Percentiles rank a stretch among this genome's conserved stretches.
Conservation (phyloP, 1,140 invertebrate species). For the Conus ventricosus region DNA sequence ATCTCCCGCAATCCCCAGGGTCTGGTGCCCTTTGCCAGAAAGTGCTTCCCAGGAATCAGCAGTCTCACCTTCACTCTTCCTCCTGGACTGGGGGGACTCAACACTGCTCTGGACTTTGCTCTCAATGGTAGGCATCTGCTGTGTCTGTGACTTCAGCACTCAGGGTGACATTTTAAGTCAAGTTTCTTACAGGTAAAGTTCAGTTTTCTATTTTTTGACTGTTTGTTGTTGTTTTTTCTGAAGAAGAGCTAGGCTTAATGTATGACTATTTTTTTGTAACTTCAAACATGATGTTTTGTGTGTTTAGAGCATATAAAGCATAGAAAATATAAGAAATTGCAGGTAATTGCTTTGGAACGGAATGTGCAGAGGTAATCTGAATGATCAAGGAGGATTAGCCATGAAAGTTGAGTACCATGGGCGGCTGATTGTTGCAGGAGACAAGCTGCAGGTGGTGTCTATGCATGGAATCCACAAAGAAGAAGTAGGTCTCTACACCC, state of each 20-base stretch:
- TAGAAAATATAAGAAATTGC: no score
- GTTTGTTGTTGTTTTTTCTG: background rate
- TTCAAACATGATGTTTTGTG: no score
- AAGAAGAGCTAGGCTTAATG: no score
- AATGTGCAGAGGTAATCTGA: no score
- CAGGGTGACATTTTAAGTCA: background rate
- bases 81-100: constrained; percentile 56
- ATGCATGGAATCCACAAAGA: constrained; percentile 65
- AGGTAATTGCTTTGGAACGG: no score
- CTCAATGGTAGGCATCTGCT: constrained; percentile 65
- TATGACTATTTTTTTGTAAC: no score
- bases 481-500: constrained; percentile 62
- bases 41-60: constrained; percentile 71
- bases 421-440: constrained; percentile 55
- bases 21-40: constrained; percentile 67
- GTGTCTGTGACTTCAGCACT: background rate
- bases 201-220: background rate
- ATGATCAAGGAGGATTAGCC: no score
- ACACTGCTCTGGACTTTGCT: constrained; percentile 66
- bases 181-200: background rate
- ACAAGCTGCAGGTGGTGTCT: constrained; percentile 69
- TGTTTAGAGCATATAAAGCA: no score
- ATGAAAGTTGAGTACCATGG: no score
- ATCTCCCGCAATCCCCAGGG: constrained; percentile 70
- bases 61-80: constrained; percentile 67